Base-by-base conservation (phyloP, 2,888 invertebrate genomes). In the Cyclophora punctaria region DNA sequence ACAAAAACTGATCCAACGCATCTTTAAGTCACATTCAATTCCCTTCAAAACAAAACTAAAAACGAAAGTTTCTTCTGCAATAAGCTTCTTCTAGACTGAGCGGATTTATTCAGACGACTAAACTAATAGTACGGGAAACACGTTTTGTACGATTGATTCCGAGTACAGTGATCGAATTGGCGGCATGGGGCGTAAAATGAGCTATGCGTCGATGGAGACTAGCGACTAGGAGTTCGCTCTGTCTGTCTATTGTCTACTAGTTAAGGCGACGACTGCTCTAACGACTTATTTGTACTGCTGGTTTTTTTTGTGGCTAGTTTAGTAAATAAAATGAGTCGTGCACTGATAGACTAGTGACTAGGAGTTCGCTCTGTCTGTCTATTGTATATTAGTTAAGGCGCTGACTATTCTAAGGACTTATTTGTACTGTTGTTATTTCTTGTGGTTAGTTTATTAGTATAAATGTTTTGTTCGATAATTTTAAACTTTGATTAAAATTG, bases 101-200 rank as follows among this genome's bases (percentile, higher is more conserved):
- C 37, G 4, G 37, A 46, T 37, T 37, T 37, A 37, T 37, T 37
- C 37, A 37, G 5, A 37, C 37, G 4, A 37, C 37, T 37, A 37
- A 37, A 37, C 37, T 37, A 37, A 37, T 37, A 37, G 37, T 37
- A 37, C 4, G 5, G 4, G 5, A 4, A 37, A 37, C 37, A 37
- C 66, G 69, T 72, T 67, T 58, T 62, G 60, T 67, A 68, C 71
- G 67, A 77, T 77, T 73, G 76, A 73, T 78, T 73, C 70, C 60
- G 70, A 75, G 76, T 74, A 73, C 68, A 65, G 44, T 64, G 69
- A 60, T 63, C 67, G 63, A 72, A 79, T 80, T 77, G 73, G 71
- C 67, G 78, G 75, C 66, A 63, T 75, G 76, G 64, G 81, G 78
- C 84, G 85, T 81, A 84, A 85, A 86, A 84, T 83, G 80, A 85